A percentile compares a stretch with the other conserved stretches of the same genome.
phyloP scores from a whole-genome alignment of 2,888 invertebrate species.

The Platycheirus albimanus region DNA sequence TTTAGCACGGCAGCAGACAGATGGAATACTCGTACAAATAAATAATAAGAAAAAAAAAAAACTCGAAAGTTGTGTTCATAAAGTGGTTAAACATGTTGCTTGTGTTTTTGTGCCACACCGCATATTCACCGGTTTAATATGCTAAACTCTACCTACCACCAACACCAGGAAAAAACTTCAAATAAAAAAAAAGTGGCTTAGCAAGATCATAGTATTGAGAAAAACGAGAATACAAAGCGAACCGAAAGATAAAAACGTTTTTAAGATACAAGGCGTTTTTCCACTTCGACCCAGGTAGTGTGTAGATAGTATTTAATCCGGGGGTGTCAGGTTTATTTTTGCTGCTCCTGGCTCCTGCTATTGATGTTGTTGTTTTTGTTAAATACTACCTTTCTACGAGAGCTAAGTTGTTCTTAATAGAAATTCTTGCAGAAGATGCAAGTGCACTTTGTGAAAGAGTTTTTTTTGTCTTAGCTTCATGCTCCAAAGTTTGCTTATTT shows the following conservation, averaged over 20 bases:
- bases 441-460: neutral
- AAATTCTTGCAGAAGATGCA: conserved; percentile 6
- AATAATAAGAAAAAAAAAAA: too few species aligned
- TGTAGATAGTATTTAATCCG: conserved; percentile 36
- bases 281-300: conserved; percentile 16
- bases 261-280: neutral
- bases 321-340: conserved; percentile 29
- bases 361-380: neutral
- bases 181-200: conserved; percentile 26
- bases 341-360: neutral
- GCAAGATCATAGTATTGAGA: conserved; percentile 25
- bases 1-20: neutral
- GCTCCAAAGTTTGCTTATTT: conserved; percentile 39
- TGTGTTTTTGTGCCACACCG: conserved; percentile 62
- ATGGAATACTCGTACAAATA: too few species aligned
- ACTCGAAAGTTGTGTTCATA: conserved; percentile 58
- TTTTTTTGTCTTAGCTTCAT: neutral
- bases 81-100: conserved; percentile 72
- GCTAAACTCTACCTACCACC: conserved; percentile 43
- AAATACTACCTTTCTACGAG: neutral
- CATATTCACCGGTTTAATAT: conserved; percentile 56
- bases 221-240: neutral
- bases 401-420: neutral
- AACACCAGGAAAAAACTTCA: conserved; percentile 7
- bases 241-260: neutral